A percentile compares a stretch with the other conserved stretches of the same genome.
These are phyloP conservation scores for Leptopilina myrica DNA, from an alignment of 2,888 invertebrate genomes.

Conservation along the genomic window DNA sequence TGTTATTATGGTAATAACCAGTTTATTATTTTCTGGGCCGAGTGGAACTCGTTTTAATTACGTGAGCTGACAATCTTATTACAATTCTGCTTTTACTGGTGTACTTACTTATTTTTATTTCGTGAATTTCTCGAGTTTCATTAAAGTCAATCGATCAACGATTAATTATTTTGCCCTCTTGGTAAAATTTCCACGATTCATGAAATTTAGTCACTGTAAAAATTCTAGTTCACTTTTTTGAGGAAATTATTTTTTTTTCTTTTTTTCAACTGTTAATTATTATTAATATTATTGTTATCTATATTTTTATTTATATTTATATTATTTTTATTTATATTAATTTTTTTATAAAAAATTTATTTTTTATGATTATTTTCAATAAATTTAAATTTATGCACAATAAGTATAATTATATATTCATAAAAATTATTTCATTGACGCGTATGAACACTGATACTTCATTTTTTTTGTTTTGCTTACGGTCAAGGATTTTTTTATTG, in stretches of 20 bases:
- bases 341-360: not conserved
- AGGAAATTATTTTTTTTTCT: too few species aligned
- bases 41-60: conserved; percentile 12
- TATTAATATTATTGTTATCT: too few species aligned
- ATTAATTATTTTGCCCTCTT: not conserved
- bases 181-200: not conserved
- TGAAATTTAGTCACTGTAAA: not conserved
- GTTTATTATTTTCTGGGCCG: not conserved
- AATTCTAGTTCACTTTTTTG: too few species aligned
- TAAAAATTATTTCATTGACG: conserved; percentile 21
- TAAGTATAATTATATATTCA: conserved; percentile 3
- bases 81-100: not conserved
- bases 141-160: not conserved
- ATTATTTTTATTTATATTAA: too few species aligned
- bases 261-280: too few species aligned
- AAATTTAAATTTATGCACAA: not conserved
- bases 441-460: not conserved
- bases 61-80: conserved; percentile 1
- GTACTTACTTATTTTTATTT: conserved; percentile 14
- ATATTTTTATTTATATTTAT: too few species aligned
- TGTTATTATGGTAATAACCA: conserved; percentile 1
- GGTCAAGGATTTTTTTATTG: conserved; percentile 29
- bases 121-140: not conserved
- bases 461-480: not conserved
- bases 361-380: not conserved